phyloP scores from a whole-genome alignment of 1,140 invertebrate genomes.

The Theocolax elegans region DNA sequence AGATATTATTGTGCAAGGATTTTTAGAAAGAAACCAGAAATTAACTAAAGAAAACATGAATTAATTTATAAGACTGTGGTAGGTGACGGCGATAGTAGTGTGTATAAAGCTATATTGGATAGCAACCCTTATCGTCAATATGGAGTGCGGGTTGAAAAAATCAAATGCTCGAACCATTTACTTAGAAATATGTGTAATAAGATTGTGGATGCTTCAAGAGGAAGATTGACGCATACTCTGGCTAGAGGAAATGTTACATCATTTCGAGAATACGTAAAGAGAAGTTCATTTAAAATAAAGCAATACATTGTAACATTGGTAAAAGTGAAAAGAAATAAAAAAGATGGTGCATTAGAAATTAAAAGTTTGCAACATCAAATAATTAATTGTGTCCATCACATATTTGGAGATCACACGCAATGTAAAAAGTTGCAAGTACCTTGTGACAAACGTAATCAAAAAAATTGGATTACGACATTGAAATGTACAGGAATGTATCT shows the following conservation, averaged over 20 bases:
- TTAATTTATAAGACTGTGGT: background rate
- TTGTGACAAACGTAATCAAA: background rate
- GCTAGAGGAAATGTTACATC: background rate
- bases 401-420: constrained; percentile 18
- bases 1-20: too few species aligned
- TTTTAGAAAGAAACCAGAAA: background rate
- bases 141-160: background rate
- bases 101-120: too few species aligned
- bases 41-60: background rate
- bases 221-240: background rate
- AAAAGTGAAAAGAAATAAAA: background rate
- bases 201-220: background rate
- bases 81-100: background rate
- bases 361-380: background rate
- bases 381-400: background rate
- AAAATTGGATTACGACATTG: background rate
- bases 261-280: background rate
- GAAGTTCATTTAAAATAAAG: background rate
- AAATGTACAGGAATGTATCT: background rate
- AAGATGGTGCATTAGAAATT: background rate
- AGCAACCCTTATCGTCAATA: background rate
- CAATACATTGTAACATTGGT: background rate
- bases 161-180: background rate
- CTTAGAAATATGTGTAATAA: background rate
- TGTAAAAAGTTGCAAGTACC: background rate